Conservation (phyloP, 2,888 invertebrate species). For the Habrosyne pyritoides region DNA sequence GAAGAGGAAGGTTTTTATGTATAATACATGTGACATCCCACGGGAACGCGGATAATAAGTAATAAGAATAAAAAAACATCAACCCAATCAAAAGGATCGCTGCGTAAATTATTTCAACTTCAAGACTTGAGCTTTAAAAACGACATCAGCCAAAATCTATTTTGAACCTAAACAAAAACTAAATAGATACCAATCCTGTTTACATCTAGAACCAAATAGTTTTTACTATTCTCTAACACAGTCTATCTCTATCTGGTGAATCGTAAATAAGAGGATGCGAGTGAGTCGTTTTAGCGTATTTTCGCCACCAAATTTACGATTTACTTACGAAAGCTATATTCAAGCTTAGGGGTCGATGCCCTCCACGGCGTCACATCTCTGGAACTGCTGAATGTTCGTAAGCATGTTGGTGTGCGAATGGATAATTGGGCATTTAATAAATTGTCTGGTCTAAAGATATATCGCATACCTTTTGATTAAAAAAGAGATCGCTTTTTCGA, state of each 20-base stretch:
- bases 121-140: no score
- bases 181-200: background rate
- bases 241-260: constrained; percentile 5
- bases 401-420: background rate
- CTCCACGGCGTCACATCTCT: background rate
- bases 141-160: no score
- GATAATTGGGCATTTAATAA: background rate
- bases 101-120: no score
- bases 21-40: no score
- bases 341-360: constrained; percentile 7
- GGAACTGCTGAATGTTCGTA: constrained; percentile 3
- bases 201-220: background rate
- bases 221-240: background rate
- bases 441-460: background rate
- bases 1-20: no score
- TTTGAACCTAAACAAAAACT: background rate
- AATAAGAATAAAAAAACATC: background rate
- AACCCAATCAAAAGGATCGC: no score
- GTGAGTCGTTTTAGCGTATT: constrained; percentile 7
- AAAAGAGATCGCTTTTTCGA: no score
- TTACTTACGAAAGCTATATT: constrained; percentile 11
- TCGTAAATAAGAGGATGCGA: constrained; percentile 10
- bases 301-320: constrained; percentile 9
- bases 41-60: no score
- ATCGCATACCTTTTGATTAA: background rate